phyloP scores from a whole-genome alignment of 2,888 invertebrate genomes.

The Caenorhabditis drosophilae region DNA sequence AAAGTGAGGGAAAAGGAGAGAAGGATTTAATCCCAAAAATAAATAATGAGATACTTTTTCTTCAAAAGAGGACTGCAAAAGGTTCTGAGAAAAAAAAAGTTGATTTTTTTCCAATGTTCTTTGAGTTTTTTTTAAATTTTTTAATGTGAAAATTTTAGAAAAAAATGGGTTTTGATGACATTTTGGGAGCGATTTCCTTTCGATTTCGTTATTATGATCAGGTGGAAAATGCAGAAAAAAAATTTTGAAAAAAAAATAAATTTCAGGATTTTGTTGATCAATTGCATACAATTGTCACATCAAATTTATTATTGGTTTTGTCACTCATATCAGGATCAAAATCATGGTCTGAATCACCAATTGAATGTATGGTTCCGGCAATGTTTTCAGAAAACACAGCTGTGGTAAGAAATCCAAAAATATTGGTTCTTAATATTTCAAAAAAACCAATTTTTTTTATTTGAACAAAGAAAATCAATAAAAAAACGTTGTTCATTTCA shows the following conservation, averaged over 20 bases:
- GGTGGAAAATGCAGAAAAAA: too few relatives aligned
- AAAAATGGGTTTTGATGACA: neutral
- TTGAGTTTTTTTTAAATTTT: neutral
- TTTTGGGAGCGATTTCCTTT: too few relatives aligned
- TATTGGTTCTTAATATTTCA: neutral
- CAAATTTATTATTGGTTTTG: conserved; percentile 46
- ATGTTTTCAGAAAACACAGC: conserved; percentile 47
- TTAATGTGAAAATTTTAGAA: neutral
- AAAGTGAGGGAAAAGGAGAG: too few relatives aligned
- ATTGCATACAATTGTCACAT: conserved; percentile 47
- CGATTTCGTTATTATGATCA: too few relatives aligned
- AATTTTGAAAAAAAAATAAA: too few relatives aligned
- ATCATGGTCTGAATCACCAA: conserved; percentile 42
- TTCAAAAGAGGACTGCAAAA: too few relatives aligned
- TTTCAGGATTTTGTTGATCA: conserved; percentile 47
- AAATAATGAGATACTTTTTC: conserved; percentile 5
- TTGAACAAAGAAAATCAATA: too few relatives aligned
- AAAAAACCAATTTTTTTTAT: neutral
- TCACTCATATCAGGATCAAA: conserved; percentile 44
- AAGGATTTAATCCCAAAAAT: conserved; percentile 7
- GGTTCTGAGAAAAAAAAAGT: neutral
- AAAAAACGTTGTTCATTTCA: neutral
- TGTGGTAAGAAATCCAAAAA: conserved; percentile 27
- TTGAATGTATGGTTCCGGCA: conserved; percentile 53
- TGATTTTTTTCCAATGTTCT: neutral